These are phyloP conservation scores for Leptodactylus fuscus DNA, from an alignment of 2,113 vertebrate genomes.

Conservation along the genomic window DNA sequence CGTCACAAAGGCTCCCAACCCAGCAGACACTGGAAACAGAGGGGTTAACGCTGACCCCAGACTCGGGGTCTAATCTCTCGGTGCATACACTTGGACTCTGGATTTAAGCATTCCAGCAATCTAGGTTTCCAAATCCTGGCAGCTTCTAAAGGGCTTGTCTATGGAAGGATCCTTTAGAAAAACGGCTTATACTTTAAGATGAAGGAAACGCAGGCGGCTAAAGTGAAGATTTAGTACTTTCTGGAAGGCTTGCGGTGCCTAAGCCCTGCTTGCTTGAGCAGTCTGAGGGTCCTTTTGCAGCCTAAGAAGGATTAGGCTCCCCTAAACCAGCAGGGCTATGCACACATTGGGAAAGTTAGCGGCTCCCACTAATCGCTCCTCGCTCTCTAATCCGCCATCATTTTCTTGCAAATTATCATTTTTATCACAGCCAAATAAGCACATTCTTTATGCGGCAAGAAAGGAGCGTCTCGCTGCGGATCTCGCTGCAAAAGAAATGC, in stretches of 20 bases:
- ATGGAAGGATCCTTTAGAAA: conserved; percentile 92
- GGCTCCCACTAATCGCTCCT: conserved; percentile 83
- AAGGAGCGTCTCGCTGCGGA: conserved; percentile 72
- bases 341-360: conserved; percentile 79
- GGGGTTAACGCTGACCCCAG: conserved; percentile 75
- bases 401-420: conserved; percentile 87
- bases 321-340: conserved; percentile 88
- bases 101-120: conserved; percentile 80
- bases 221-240: conserved; percentile 97
- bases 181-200: conserved; percentile 93
- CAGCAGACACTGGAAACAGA: neutral
- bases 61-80: conserved; percentile 80
- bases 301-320: conserved; percentile 99
- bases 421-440: conserved; percentile 91
- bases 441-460: conserved; percentile 83
- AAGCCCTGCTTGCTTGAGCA: conserved; percentile 92
- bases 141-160: conserved; percentile 89
- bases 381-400: conserved; percentile 86
- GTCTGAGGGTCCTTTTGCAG: conserved; percentile 89
- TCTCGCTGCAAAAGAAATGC: conserved; percentile 70
- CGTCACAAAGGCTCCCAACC: too few species aligned
- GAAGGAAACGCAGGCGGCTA: conserved; percentile 93
- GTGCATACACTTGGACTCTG: conserved; percentile 81
- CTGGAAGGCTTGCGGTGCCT: conserved; percentile 88
- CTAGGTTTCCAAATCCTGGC: too few species aligned